phyloP scores from a whole-genome alignment of 2,113 vertebrate species.

The Macrotus californicus region DNA sequence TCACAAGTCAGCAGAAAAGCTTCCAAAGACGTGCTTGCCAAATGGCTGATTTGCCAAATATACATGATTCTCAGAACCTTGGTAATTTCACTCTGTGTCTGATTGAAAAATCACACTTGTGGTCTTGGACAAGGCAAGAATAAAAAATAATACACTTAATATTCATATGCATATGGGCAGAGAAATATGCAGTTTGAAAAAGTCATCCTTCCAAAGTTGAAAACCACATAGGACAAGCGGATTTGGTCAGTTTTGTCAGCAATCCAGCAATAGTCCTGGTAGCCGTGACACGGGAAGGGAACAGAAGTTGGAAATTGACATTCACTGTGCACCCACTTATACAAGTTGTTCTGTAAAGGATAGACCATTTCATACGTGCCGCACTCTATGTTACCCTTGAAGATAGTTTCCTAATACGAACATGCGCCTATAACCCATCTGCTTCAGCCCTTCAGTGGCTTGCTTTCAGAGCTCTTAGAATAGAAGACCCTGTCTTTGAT shows the following conservation, averaged over 20 bases:
- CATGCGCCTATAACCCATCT: neutral
- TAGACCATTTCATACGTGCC: neutral
- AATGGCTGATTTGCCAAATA: neutral
- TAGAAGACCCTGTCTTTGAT: neutral
- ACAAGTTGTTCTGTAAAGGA: neutral
- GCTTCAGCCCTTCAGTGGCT: neutral
- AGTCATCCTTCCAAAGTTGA: conserved; percentile 6
- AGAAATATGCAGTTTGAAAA: conserved; percentile 20
- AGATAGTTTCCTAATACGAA: conserved; percentile 1
- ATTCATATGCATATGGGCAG: neutral
- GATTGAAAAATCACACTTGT: conserved; percentile 39
- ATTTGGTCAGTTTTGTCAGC: neutral
- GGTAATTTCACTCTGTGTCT: conserved; percentile 18
- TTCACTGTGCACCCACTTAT: neutral
- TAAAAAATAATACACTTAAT: conserved; percentile 39
- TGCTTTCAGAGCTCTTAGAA: neutral
- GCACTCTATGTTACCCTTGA: neutral
- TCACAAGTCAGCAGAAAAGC: conserved; percentile 59
- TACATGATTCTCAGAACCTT: conserved; percentile 35
- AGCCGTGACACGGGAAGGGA: neutral
- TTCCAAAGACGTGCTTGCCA: conserved; percentile 37
- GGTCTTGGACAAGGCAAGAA: conserved; percentile 11
- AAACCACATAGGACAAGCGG: neutral
- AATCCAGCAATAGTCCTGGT: neutral
- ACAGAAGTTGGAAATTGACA: neutral